Evolutionary conservation across 1,140 invertebrate species (phyloP), one percentile per base, ranked within the genome.

Genomic region (Camponotus floridanus): DNA sequence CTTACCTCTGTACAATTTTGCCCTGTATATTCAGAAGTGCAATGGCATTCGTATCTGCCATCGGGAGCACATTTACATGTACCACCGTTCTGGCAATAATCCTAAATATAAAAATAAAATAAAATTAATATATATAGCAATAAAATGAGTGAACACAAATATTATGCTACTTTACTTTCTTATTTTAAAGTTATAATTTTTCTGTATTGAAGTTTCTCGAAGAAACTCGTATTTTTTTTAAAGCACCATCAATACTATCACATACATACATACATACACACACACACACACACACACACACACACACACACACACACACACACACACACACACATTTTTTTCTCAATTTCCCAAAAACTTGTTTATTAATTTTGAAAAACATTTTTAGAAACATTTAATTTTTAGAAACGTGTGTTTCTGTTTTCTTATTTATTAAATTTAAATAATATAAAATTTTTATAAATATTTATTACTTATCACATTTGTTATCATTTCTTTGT

Each of bases 1-100:
- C 87, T 95, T 93, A 97, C 97, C 95, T 96, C 95, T 33, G 96
- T 96, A 93, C 97, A 98, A 94, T 97, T 97, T 92, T 96, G 96
- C 73, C 97, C 97, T 13, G 89, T 95, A 92, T 96, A 98, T 76
- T 96, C 96, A 48, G 95, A 93, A 3, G 95, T 92, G 93, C 97
- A 98, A 8, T 95, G 91, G 93, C 97, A 98, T 51, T 92, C 91
- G 94, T 97, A 98, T 90, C 96, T 96, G 0, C 95, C 92, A 55
- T 92, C 91, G 61, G 95, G 93, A 42, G 93, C 94, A 90, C 97
- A 98, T n/a, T 95, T 90, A 92, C 97, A 98, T 6, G 91, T 95
- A 0, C 97, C 97, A n/a, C 96, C 97, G 93, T 97, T 96, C 86
- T 94, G 94, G 93, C 97, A 98, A 48, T 96, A 96, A 74, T 95